Base-by-base conservation (phyloP, 2,797 vertebrate genomes). In the Rhabdophis nuchalis region DNA sequence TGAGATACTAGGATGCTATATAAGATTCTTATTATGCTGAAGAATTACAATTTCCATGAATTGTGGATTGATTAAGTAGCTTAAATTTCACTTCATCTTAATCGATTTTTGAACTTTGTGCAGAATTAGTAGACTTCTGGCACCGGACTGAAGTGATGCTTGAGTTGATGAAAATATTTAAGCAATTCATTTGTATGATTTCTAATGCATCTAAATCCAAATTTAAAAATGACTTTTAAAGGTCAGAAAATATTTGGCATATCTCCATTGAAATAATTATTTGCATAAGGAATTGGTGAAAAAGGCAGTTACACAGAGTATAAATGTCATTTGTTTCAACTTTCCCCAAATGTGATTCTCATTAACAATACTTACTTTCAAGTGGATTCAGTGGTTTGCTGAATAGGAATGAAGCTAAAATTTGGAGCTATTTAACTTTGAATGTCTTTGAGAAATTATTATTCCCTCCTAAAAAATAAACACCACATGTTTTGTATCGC, bases 251-350 rank as follows among this genome's bases (percentile, higher is more conserved):
- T 89, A 82, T 46, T 90, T 87, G 13, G 89, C 9, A 50, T 25
- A 9, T 94, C 92, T 93, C 60, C 86, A 16, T 85, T 94, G 89
- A 94, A 93, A 89, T 41, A 53, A 92, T 68, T 46, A 53, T 90
- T 93, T 94, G 94, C 89, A 93, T 50, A 85, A 88, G 57, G 92
- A 94, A 94, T 36, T 85, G 64, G 91, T 85, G 87, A 87, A 91
- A 91, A 32, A 14, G 91, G 90, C 89, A 93, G 56, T 82, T 1
- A 52, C 8, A 20, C 56, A 89, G 11, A 72, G 82, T 29, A 72
- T 92, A 85, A 60, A 94, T 93, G 93, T 77, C 95, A 91, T 90
- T 52, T 92, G 93, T 92, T 94, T 52, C 77, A 94, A 91, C 90
- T 94, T 94, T 94, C 53, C 46, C 53, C 85, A 86, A 50, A 93